Conservation (phyloP, 2,888 invertebrate species). For the Terebella lapidaria region DNA sequence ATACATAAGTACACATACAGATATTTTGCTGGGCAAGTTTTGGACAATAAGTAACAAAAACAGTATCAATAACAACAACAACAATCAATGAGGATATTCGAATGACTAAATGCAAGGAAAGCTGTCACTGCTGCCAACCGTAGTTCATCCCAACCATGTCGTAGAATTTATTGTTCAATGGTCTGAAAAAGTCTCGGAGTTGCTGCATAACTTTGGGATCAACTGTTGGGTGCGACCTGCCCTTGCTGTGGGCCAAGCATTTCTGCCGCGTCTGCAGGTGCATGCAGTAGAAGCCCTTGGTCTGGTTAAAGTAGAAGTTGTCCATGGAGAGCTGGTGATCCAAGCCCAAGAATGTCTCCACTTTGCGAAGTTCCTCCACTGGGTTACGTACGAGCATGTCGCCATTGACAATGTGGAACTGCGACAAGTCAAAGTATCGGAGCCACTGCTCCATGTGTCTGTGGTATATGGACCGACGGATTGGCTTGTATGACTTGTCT, state of each 20-base stretch:
- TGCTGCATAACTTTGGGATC: constrained; percentile 61
- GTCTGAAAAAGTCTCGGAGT: constrained; percentile 39
- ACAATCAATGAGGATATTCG: no score
- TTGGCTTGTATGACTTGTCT: constrained; percentile 53
- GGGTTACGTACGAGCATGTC: constrained; percentile 46
- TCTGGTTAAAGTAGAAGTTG: constrained; percentile 94
- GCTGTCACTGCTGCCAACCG: constrained; percentile 63
- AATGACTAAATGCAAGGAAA: no score
- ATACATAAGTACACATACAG: no score
- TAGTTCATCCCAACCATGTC: constrained; percentile 87
- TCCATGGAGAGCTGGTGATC: constrained; percentile 55
- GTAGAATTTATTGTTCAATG: constrained; percentile 54
- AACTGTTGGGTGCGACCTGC: constrained; percentile 77
- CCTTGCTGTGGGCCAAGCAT: constrained; percentile 85
- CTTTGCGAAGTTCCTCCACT: constrained; percentile 38
- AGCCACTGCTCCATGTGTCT: constrained; percentile 86
- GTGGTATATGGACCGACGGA: constrained; percentile 52
- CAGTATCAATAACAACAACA: no score
- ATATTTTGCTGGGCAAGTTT: no score
- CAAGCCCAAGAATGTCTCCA: constrained; percentile 47
- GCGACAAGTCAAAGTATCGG: constrained; percentile 82
- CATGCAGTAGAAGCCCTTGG: constrained; percentile 89
- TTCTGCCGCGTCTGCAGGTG: constrained; percentile 64
- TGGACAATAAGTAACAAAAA: no score
- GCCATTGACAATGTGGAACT: constrained; percentile 84